Percentiles rank a stretch among this genome's conserved stretches.
phyloP scores from a whole-genome alignment of 2,888 invertebrate genomes.

The Athalia cordata region DNA sequence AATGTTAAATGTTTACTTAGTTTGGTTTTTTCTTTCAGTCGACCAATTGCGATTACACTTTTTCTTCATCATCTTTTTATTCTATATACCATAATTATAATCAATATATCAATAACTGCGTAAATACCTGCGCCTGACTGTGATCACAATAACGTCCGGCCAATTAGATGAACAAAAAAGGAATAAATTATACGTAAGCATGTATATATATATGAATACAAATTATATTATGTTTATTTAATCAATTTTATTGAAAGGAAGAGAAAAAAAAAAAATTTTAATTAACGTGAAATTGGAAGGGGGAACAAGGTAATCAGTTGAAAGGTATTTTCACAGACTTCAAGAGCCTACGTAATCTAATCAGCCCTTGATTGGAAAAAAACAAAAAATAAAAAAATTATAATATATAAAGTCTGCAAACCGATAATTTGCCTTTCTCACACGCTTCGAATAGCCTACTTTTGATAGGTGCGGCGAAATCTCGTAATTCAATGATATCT shows the following conservation, averaged over 20 bases:
- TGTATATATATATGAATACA: neutral
- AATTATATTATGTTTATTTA: neutral
- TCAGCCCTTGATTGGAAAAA: neutral
- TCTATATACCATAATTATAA: too few relatives aligned
- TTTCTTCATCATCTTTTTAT: too few relatives aligned
- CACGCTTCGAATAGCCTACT: neutral
- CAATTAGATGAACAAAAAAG: too few relatives aligned
- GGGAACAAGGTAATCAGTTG: slow-evolving; percentile 2
- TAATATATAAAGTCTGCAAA: neutral
- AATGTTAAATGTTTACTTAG: neutral
- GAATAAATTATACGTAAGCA: too few relatives aligned
- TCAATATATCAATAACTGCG: too few relatives aligned
- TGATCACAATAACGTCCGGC: too few relatives aligned
- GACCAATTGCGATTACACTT: too few relatives aligned
- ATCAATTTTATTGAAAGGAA: neutral
- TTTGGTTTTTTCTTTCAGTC: neutral
- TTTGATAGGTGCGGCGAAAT: neutral
- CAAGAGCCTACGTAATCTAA: neutral
- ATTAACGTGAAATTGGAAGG: neutral
- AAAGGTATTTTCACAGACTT: slow-evolving; percentile 13
- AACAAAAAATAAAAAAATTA: neutral
- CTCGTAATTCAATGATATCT: neutral
- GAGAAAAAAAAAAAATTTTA: neutral
- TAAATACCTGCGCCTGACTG: too few relatives aligned
- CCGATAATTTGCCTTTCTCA: neutral